Percentiles rank a stretch among this genome's conserved stretches.
Conservation (phyloP, 2,888 invertebrate genomes). For the Tribolium freemani region DNA sequence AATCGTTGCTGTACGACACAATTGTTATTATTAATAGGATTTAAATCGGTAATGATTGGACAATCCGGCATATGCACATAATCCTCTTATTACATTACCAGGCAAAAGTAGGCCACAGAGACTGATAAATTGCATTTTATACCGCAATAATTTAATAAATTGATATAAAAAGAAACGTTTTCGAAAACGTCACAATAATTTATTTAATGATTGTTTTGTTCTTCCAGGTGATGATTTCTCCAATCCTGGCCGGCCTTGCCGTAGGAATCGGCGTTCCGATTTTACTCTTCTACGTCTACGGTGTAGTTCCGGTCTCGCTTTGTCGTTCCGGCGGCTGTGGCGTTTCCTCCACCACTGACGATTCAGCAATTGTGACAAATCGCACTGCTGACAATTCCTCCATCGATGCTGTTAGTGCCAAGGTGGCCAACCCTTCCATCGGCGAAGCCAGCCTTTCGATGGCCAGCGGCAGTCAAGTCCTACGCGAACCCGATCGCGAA, state of each 20-base stretch:
- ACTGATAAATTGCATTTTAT: too few species aligned
- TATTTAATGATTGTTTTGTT: too few species aligned
- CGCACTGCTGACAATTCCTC: slow-evolving; percentile 54
- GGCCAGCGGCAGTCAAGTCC: slow-evolving; percentile 78
- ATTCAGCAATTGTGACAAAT: slow-evolving; percentile 65
- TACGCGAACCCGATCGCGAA: slow-evolving; percentile 75
- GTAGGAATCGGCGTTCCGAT: slow-evolving; percentile 85
- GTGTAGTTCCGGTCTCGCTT: slow-evolving; percentile 87
- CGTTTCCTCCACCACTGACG: slow-evolving; percentile 72
- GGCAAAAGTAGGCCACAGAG: too few species aligned
- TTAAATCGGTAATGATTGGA: too few species aligned
- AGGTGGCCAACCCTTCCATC: slow-evolving; percentile 68
- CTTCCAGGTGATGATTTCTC: slow-evolving; percentile 71
- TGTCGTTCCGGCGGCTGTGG: slow-evolving; percentile 86
- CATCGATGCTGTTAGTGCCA: slow-evolving; percentile 59
- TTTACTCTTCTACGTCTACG: slow-evolving; percentile 88
- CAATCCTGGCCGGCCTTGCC: slow-evolving; percentile 71
- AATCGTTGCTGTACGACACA: too few species aligned
- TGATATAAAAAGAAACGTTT: too few species aligned
- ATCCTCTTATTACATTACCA: too few species aligned
- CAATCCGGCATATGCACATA: too few species aligned
- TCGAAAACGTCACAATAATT: too few species aligned
- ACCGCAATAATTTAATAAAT: too few species aligned
- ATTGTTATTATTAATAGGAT: too few species aligned
- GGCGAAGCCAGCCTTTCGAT: slow-evolving; percentile 77